phyloP scores from a whole-genome alignment of 2,888 invertebrate species.

The Sphaeridia pumilis region DNA sequence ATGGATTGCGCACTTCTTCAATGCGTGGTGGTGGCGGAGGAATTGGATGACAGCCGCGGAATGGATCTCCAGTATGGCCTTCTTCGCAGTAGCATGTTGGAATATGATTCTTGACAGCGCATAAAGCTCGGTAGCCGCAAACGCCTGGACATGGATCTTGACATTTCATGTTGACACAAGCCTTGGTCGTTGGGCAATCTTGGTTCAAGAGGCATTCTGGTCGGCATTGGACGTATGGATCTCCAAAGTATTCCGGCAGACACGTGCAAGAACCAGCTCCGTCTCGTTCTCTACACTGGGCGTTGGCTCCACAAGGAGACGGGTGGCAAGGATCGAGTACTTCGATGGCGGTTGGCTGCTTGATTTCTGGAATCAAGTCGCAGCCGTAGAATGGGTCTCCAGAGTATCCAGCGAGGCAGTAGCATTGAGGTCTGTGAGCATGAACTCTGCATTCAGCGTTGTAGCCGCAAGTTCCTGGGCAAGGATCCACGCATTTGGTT shows the following conservation, averaged over 20 bases:
- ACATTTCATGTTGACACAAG: constrained; percentile 38
- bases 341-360: not conserved
- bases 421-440: constrained; percentile 26
- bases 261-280: constrained; percentile 41
- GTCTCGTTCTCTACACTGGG: constrained; percentile 52
- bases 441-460: constrained; percentile 53
- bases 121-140: constrained; percentile 53
- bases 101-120: constrained; percentile 57
- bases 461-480: constrained; percentile 65
- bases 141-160: constrained; percentile 38
- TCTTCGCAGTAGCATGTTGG: constrained; percentile 39
- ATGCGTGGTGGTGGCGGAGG: constrained; percentile 39
- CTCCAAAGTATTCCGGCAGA: constrained; percentile 56
- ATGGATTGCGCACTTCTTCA: constrained; percentile 38
- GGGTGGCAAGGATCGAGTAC: constrained; percentile 31
- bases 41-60: constrained; percentile 57
- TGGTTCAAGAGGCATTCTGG: constrained; percentile 78
- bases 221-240: constrained; percentile 52
- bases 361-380: constrained; percentile 11
- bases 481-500: constrained; percentile 71
- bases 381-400: constrained; percentile 47
- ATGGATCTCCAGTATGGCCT: constrained; percentile 68
- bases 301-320: constrained; percentile 36
- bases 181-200: constrained; percentile 61
- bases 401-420: constrained; percentile 40